Base-by-base conservation (phyloP, 2,888 invertebrate genomes). In the Lacanobia wlatinum region DNA sequence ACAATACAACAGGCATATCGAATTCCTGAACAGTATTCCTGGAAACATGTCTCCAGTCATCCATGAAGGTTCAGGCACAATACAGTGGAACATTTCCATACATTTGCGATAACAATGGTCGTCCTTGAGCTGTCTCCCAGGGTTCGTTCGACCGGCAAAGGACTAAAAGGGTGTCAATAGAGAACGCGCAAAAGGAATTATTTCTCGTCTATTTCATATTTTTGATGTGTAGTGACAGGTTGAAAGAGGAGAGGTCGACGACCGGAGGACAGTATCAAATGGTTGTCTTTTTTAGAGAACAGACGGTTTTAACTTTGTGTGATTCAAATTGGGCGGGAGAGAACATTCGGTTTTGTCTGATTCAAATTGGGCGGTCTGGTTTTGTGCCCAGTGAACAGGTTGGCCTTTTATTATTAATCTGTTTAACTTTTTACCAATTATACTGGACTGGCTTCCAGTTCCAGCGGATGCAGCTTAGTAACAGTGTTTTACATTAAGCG, bases 91-190 rank as follows among this genome's bases (percentile, higher is more conserved):
- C 64, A 82, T 77, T 68, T 82, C 78, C 63, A 69, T 77, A 82
- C 50, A 67, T 68, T 63, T 56, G 55, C 34, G 53, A 77, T 82
- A 77, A 82, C 83, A 83, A 80, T 52, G 38, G 34, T 40, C 28
- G 64, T 8, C 80, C 73, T 79, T 62, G 56, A 52, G 64, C 63
- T 60, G 71, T 61, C 58, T 43, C 4, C n/a, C 9, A 61, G 28
- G 28, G 80, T 55, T 64, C 64, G 40, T 53, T 60, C 67, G 56
- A 62, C 78, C 78, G 70, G 21, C 68, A 67, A 62, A 68, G 63
- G 65, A 38, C 83, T 79, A 65, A 83, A 80, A 84, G 76, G 76
- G 80, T 83, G 84, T 85, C 84, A 76, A 83, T 85, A 74, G 73
- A 60, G 62, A 72, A 69, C 58, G 69, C 46, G 70, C 58, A 53